Conservation (phyloP, 1,140 invertebrate species). For the Lordiphosa mommai region DNA sequence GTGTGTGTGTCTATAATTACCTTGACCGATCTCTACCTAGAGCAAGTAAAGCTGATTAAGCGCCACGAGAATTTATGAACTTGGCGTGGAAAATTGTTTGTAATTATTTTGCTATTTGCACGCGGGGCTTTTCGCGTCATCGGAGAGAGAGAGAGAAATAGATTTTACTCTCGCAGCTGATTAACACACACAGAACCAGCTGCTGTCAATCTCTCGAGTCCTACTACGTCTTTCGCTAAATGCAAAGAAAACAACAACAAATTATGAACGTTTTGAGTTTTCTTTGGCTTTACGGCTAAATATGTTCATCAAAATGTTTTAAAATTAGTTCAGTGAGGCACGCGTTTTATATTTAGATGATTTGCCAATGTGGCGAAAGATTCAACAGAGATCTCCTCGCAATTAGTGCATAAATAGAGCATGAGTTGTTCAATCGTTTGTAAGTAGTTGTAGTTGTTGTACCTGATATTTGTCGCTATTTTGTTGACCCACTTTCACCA, state of each 20-base stretch:
- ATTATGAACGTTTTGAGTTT: slow-evolving; percentile 47
- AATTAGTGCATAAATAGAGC: slow-evolving; percentile 20
- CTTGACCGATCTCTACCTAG: slow-evolving; percentile 53
- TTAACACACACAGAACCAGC: slow-evolving; percentile 26
- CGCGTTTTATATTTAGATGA: slow-evolving; percentile 72
- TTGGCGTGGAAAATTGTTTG: slow-evolving; percentile 69
- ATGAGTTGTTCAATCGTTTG: slow-evolving; percentile 39
- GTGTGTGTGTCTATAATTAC: slow-evolving; percentile 51
- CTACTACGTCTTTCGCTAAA: slow-evolving; percentile 19
- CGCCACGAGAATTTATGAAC: slow-evolving; percentile 57
- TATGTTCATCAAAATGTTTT: slow-evolving; percentile 47
- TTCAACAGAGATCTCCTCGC: slow-evolving; percentile 13
- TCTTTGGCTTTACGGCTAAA: slow-evolving; percentile 31
- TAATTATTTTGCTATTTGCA: slow-evolving; percentile 68
- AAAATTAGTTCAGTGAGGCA: slow-evolving; percentile 65
- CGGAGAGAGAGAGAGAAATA: background rate
- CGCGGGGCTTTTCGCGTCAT: slow-evolving; percentile 65
- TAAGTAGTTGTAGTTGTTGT: slow-evolving; percentile 12
- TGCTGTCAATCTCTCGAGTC: slow-evolving; percentile 31
- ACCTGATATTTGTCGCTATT: slow-evolving; percentile 52
- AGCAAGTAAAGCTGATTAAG: slow-evolving; percentile 59
- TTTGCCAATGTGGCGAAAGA: slow-evolving; percentile 31
- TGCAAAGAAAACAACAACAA: slow-evolving; percentile 19
- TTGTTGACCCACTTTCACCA: slow-evolving; percentile 67
- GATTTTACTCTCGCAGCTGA: slow-evolving; percentile 45